phyloP scores from a whole-genome alignment of 2,797 vertebrate genomes.

The Gymnoscopelus braueri region DNA sequence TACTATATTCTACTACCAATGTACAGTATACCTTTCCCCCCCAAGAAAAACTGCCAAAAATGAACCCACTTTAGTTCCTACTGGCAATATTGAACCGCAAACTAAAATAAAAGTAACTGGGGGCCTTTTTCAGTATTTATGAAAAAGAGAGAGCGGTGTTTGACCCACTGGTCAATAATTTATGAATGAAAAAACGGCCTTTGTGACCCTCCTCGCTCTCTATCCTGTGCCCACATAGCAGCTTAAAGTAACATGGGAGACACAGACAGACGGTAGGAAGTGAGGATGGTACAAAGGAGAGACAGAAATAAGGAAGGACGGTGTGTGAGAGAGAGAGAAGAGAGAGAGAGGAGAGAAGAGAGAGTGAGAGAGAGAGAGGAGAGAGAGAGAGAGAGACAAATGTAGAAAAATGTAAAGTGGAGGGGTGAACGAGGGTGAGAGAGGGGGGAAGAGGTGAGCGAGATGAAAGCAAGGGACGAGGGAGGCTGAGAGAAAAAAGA shows the following conservation, averaged over 20 bases:
- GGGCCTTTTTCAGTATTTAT: conserved; percentile 70
- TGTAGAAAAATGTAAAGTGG: background rate
- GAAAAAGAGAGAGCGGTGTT: conserved; percentile 57
- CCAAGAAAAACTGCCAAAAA: conserved; percentile 16
- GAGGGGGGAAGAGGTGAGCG: background rate
- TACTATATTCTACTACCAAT: conserved; percentile 4
- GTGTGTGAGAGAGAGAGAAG: background rate
- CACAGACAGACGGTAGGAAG: too few species aligned
- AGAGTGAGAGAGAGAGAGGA: background rate
- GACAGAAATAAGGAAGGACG: conserved; percentile 24
- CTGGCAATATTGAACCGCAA: conserved; percentile 32
- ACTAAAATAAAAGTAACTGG: conserved; percentile 20
- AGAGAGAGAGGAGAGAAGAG: conserved; percentile 65
- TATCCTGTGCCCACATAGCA: conserved; percentile 69
- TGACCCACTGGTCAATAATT: conserved; percentile 66
- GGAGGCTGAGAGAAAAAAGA: background rate
- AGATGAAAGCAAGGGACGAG: background rate
- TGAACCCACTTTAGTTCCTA: conserved; percentile 37
- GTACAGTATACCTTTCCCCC: conserved; percentile 3
- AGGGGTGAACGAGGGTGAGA: conserved; percentile 10
- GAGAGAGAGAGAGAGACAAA: conserved; percentile 1
- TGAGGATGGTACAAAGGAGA: conserved; percentile 30
- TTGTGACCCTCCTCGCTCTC: conserved; percentile 74
- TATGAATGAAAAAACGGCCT: conserved; percentile 88
- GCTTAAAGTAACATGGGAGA: conserved; percentile 75